Conservation (phyloP, 2,797 vertebrate species). For the Martes flavigula region DNA sequence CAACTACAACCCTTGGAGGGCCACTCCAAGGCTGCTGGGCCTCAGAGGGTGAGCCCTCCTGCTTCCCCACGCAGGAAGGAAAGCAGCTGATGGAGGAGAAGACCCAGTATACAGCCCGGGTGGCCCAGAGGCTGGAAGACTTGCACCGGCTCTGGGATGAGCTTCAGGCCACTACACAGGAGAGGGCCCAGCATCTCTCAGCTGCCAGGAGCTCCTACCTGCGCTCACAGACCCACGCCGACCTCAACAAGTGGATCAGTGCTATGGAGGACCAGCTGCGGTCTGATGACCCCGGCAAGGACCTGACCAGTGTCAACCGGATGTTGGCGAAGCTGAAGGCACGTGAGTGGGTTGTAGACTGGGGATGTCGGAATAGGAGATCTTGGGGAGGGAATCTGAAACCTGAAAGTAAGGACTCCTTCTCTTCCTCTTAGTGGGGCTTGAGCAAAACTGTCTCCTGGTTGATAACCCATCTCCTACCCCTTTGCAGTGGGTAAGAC, state of each 20-base stretch:
- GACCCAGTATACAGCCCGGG: constrained; percentile 87
- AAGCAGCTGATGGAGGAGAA: constrained; percentile 90
- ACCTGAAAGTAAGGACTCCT: background rate
- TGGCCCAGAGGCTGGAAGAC: constrained; percentile 86
- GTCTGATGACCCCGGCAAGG: constrained; percentile 89
- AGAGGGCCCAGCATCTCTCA: constrained; percentile 92
- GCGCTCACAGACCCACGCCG: constrained; percentile 90
- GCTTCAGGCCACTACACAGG: constrained; percentile 89
- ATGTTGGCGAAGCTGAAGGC: constrained; percentile 96
- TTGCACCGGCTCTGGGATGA: constrained; percentile 91
- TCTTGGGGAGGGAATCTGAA: background rate
- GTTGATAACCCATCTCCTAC: background rate
- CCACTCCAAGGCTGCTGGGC: background rate
- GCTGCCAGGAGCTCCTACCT: constrained; percentile 94
- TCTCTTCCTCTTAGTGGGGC: background rate
- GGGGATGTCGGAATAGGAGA: background rate
- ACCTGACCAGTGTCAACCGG: constrained; percentile 95
- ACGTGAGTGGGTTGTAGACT: constrained; percentile 28
- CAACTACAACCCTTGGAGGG: too few relatives aligned
- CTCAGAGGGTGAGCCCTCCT: background rate
- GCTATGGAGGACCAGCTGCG: constrained; percentile 91
- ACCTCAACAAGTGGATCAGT: constrained; percentile 92
- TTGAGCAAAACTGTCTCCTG: background rate
- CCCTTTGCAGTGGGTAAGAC: background rate
- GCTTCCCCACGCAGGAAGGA: constrained; percentile 88